Percentiles rank a stretch among this genome's conserved stretches.
phyloP scores from a whole-genome alignment of 2,797 vertebrate genomes.

The Myotis planiceps region DNA sequence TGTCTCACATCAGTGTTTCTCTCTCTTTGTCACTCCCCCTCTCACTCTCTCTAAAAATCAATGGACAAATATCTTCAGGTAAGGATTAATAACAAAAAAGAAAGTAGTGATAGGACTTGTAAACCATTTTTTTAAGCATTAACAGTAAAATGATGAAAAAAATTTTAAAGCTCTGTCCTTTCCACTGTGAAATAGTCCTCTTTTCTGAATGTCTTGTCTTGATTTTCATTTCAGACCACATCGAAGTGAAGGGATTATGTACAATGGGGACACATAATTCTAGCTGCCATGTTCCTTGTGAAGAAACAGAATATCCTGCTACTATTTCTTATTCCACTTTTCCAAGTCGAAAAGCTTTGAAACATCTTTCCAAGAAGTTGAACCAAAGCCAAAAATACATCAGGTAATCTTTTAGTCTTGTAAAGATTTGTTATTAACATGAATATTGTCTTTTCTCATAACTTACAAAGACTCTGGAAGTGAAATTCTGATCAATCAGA shows the following conservation, averaged over 20 bases:
- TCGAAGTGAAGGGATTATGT: constrained; percentile 84
- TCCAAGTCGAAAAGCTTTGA: constrained; percentile 82
- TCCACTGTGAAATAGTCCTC: not conserved
- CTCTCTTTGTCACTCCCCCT: too few species aligned
- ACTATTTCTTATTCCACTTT: constrained; percentile 87
- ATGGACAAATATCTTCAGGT: too few species aligned
- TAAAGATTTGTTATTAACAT: not conserved
- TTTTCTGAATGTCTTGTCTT: not conserved
- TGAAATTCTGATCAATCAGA: not conserved
- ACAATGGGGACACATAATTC: constrained; percentile 87
- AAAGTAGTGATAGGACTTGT: not conserved
- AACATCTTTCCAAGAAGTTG: constrained; percentile 83
- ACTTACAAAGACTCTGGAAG: not conserved
- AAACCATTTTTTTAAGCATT: not conserved
- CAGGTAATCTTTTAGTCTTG: constrained; percentile 80
- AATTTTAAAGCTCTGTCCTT: not conserved
- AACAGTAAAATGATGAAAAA: not conserved
- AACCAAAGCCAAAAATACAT: constrained; percentile 84
- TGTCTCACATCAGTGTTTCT: too few species aligned
- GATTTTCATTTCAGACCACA: constrained; percentile 80
- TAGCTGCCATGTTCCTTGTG: constrained; percentile 87
- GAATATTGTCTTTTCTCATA: not conserved
- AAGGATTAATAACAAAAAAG: not conserved
- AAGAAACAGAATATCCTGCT: constrained; percentile 86
- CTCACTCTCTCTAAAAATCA: too few species aligned